These are phyloP conservation scores for Nephrotoma guestfalica DNA, from an alignment of 2,888 invertebrate species.

Conservation along the genomic window DNA sequence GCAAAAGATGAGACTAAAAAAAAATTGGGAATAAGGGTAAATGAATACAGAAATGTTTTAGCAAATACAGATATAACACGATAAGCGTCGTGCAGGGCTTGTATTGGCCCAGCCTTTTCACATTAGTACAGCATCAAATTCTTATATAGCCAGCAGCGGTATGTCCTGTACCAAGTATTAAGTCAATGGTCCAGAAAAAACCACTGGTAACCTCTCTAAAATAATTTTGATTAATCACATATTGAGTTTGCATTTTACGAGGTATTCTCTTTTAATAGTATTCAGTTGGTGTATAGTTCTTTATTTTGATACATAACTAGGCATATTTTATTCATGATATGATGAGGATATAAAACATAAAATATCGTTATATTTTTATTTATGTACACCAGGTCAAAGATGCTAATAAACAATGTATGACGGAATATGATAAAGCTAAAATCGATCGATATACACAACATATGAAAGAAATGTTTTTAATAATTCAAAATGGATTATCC, in stretches of 20 bases:
- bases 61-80: too few relatives aligned
- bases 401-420: not conserved
- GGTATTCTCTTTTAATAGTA: not conserved
- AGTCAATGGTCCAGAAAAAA: too few relatives aligned
- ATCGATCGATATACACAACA: not conserved
- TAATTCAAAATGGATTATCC: not conserved
- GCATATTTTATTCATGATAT: not conserved
- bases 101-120: too few relatives aligned
- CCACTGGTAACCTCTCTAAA: too few relatives aligned
- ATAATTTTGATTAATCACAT: too few relatives aligned
- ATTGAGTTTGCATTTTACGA: not conserved
- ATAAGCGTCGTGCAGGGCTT: too few relatives aligned
- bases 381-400: not conserved
- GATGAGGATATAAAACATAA: not conserved
- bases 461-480: not conserved
- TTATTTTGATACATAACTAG: not conserved
- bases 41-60: not conserved
- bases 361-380: not conserved
- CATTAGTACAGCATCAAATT: too few relatives aligned
- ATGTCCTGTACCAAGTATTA: too few relatives aligned
- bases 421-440: not conserved
- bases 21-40: not conserved
- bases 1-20: not conserved
- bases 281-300: not conserved
- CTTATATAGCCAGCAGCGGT: too few relatives aligned